Base-by-base conservation (phyloP, 92 coral and sea anemone species). In the Blastomussa wellsi region DNA sequence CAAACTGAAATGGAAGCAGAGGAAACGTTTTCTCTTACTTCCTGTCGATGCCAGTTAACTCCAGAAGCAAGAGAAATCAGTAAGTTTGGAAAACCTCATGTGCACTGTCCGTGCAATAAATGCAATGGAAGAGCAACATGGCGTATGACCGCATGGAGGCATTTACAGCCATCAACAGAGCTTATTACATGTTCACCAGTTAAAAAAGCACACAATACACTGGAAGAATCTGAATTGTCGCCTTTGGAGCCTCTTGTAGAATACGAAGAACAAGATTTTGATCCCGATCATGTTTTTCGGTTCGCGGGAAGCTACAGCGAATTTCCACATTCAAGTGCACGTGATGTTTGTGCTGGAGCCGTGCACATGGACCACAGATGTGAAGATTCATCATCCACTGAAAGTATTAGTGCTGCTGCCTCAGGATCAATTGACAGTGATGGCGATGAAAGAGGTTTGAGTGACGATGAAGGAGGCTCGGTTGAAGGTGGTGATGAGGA, bases 81-180 rank as follows among this genome's bases (percentile, higher is more conserved):
- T 42, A 47, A 82, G 77, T 48, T 20, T 36, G 86, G 90, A 76
- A 85, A 82, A 41, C 88, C 91, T 69, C 91, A 88, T 79, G 91
- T 88, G 26, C 91, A 83, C 87, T 88, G 88, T 72, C 91, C 88
- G 41, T 88, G 91, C 59, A 76, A 69, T 38, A 88, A 83, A 73
- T 88, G 91, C 66, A 48, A 76, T 20, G 90, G 90, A 9, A 76
- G 65, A 51, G 90, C 90, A 88, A 77, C 84, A 26, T 87, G 87
- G 88, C 78, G 85, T 55, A 89, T 89, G 92, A 89, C 92, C 81
- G 86, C 92, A 69, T 89, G 88, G 92, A 74, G 88, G 85, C 82
- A 79, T 13, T 60, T 79, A 78, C 71, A 78, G 41, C 37, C 82
- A 57, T 53, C 69, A 60, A 60, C 68, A 60, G 68, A 19, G 29